A percentile compares a stretch with the other conserved stretches of the same genome.
phyloP scores from a whole-genome alignment of 2,113 vertebrate genomes.

The Siphamia tubifer region DNA sequence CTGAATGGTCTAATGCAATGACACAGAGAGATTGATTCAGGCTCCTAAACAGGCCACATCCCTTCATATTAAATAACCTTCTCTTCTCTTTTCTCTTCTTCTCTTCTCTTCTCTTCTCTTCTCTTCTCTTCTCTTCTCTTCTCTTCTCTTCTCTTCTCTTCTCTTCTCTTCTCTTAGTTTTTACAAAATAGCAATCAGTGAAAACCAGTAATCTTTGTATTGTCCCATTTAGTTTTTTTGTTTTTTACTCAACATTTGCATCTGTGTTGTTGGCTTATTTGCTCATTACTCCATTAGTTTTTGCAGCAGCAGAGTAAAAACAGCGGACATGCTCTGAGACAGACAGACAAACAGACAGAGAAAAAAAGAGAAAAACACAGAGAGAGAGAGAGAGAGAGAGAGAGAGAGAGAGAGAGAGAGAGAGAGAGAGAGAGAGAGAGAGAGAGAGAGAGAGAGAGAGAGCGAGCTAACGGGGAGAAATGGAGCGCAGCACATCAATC shows the following conservation, averaged over 20 bases:
- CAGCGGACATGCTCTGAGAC: not conserved
- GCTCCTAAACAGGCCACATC: conserved; percentile 70
- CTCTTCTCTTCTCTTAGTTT: not conserved
- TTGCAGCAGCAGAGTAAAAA: not conserved
- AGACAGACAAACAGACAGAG: conserved; percentile 30
- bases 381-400: conserved; percentile 27
- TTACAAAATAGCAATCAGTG: not conserved
- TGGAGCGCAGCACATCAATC: conserved; percentile 77
- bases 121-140: not conserved
- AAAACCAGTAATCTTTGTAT: not conserved
- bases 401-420: conserved; percentile 26
- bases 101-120: not conserved
- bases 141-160: not conserved
- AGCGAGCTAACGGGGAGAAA: conserved; percentile 65
- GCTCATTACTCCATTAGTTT: not conserved
- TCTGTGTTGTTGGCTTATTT: conserved; percentile 15
- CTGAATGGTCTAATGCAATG: conserved; percentile 72
- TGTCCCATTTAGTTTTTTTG: not conserved
- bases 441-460: conserved; percentile 19
- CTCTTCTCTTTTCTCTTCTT: conserved; percentile 11
- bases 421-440: conserved; percentile 9
- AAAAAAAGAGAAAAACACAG: not conserved
- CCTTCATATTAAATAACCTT: conserved; percentile 65
- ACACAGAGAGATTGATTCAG: conserved; percentile 77
- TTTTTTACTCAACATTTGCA: not conserved